Evolutionary conservation across 2,113 vertebrate species (phyloP), one percentile per base, ranked within the genome.

Genomic region (Eidolon helvum): DNA sequence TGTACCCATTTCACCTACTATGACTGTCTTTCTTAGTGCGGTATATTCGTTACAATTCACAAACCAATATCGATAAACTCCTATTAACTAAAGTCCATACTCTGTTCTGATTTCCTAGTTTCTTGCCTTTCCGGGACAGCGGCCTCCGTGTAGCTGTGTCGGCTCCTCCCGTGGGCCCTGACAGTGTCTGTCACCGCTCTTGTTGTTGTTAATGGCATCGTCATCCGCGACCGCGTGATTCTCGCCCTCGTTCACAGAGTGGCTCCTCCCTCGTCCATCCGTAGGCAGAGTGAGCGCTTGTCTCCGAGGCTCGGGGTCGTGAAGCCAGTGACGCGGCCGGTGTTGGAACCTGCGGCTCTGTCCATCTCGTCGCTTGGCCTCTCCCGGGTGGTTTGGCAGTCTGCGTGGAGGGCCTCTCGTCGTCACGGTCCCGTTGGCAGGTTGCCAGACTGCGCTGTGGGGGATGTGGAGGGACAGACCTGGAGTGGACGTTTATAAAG

Each of bases 301-400:
- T 3, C 63, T 19, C 10, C 18, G 57, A 7, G 22, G 28, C n/a
- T 53, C 48, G 1, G 48, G 38, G 72, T 50, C 78, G 43, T 22
- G 0, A 6, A 1, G 16, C 26, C 48, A 7, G 59, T 40, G 90
- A 40, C 5, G 0, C 11, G 24, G 30, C 28, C 22, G 45, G 40
- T 4, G 0, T 3, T n/a, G 50, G 24, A 22, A 3, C 71, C 26
- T 26, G 0, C 24, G 43, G 55, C 55, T 28, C 38, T 57, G 48
- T n/a, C 5, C 2, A 0, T 53, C 50, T 21, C 0, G 16, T 16
- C 69, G 14, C 18, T 26, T 4, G 0, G 38, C 9, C 8, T 6
- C 80, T 43, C 61, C 0, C 4, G 10, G 7, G 30, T 8, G 35
- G 35, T 61, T 15, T 33, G 53, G 24, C 5, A 16, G 1, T 18